Evolutionary conservation across 1,140 invertebrate species (phyloP), one percentile per base, ranked within the genome.

Genomic region (Probaryconus sp.): DNA sequence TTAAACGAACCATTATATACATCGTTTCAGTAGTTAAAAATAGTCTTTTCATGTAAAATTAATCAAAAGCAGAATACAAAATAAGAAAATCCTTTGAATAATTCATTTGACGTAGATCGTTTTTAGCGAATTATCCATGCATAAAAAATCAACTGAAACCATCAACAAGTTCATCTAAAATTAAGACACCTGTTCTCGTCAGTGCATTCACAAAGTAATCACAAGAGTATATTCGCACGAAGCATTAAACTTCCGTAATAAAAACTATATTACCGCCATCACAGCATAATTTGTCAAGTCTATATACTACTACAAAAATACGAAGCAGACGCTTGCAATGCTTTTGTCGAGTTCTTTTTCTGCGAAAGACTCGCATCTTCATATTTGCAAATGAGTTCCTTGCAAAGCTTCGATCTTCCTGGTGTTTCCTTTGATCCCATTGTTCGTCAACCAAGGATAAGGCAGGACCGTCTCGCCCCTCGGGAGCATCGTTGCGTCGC

Each of bases 321-420:
- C 40, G 33, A 61, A 61, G 70, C 60, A 47, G 61, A 67, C 55
- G 69, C 65, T 72, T 61, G 53, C 60, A 53, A 65, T 58, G 51
- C 64, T 58, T 51, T 64, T 51, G 42, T 58, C 45, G 50, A 24
- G 26, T 21, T 33, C 37, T 61, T 64, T 67, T 65, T 61, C 28
- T 56, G 38, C 47, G 50, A 42, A 68, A 61, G 56, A 63, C 48
- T 60, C 33, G 61, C 51, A 42, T 64, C 56, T 74, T 68, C 63
- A 64, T 70, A 75, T 69, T 69, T 75, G 72, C 72, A 75, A 68
- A 75, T 75, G 72, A 75, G 60, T 75, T 69, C 56, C 68, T 74
- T 68, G 68, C 68, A 24, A 26, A 48, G 48, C 42, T 63, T 68
- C 63, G 63, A 63, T 75, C 56, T 67, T 33, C 2, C 31, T 61